Evolutionary conservation across 1,140 invertebrate species (phyloP).

Genomic region (Drosophila rhopaloa): DNA sequence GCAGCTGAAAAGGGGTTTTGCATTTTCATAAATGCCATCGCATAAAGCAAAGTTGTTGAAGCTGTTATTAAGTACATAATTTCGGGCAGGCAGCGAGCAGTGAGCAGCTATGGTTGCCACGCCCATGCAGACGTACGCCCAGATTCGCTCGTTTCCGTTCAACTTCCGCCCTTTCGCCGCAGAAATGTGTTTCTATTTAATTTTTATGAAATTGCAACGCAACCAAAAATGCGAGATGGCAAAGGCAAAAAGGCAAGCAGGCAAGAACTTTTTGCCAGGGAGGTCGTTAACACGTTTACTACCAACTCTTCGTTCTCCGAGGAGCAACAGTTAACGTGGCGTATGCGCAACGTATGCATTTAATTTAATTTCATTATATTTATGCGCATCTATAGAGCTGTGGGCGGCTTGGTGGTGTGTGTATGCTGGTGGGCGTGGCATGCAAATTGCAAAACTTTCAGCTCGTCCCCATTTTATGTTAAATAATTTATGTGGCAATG

Average conservation of each 20-base stretch:
- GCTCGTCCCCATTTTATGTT: constrained; percentile 65
- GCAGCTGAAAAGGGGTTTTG: constrained; percentile 60
- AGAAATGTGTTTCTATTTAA: constrained; percentile 76
- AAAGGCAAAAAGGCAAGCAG: constrained; percentile 57
- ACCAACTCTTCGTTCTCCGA: constrained; percentile 18
- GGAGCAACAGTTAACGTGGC: constrained; percentile 81
- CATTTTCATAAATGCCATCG: constrained; percentile 78
- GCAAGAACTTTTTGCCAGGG: constrained; percentile 68
- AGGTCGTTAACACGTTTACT: constrained; percentile 78
- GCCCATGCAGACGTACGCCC: constrained; percentile 32
- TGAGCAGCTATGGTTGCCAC: constrained; percentile 43
- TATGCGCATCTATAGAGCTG: constrained; percentile 77
- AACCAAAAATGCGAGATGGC: constrained; percentile 72
- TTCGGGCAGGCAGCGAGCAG: constrained; percentile 49
- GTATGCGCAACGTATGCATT: constrained; percentile 83
- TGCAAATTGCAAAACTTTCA: constrained; percentile 73
- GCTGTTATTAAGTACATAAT: constrained; percentile 82
- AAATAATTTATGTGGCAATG: constrained; percentile 75
- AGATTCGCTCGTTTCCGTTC: constrained; percentile 1
- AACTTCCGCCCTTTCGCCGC: constrained; percentile 5
- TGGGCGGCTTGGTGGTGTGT: constrained; percentile 6
- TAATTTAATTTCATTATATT: constrained; percentile 83
- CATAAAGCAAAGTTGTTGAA: constrained; percentile 79
- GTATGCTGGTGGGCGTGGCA: constrained; percentile 41
- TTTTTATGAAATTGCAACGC: constrained; percentile 80